Percentiles rank a stretch among this genome's conserved stretches.
Conservation (phyloP, 1,140 invertebrate species). For the Galendromus occidentalis region DNA sequence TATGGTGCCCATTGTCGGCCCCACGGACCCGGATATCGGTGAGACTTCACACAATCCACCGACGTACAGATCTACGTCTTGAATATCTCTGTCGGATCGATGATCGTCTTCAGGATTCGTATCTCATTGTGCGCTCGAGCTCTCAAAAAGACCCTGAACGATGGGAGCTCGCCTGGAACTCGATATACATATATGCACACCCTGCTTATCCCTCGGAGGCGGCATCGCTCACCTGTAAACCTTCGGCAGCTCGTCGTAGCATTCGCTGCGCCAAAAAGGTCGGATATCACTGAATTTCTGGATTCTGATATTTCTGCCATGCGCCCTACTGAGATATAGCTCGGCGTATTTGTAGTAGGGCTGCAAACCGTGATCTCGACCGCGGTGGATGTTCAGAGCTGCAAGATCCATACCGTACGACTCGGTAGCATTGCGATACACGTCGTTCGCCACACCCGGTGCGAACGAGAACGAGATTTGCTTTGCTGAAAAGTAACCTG, state of each 20-base stretch:
- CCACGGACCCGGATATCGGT: not conserved
- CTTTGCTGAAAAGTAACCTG: not conserved
- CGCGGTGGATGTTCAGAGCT: conserved; percentile 39
- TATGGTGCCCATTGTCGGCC: not conserved
- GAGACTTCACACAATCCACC: not conserved
- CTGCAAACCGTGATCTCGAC: conserved; percentile 64
- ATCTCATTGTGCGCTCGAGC: too few species aligned
- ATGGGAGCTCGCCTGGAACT: too few species aligned
- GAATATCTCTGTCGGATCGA: not conserved
- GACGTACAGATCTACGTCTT: not conserved
- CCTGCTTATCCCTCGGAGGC: too few species aligned
- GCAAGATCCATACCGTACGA: conserved; percentile 33
- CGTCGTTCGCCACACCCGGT: not conserved
- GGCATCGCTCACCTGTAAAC: not conserved
- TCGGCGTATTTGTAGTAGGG: conserved; percentile 43
- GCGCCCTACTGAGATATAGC: not conserved
- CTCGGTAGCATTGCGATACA: not conserved
- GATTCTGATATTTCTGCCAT: not conserved
- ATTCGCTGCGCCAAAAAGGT: not conserved
- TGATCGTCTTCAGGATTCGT: too few species aligned
- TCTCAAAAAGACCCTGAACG: too few species aligned
- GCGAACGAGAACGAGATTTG: not conserved
- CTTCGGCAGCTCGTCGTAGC: not conserved
- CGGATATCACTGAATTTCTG: not conserved
- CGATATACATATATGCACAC: too few species aligned